Evolutionary conservation across 2,797 vertebrate species (phyloP), one percentile per base, ranked within the genome.

Genomic region (Arctocebus calabarensis): DNA sequence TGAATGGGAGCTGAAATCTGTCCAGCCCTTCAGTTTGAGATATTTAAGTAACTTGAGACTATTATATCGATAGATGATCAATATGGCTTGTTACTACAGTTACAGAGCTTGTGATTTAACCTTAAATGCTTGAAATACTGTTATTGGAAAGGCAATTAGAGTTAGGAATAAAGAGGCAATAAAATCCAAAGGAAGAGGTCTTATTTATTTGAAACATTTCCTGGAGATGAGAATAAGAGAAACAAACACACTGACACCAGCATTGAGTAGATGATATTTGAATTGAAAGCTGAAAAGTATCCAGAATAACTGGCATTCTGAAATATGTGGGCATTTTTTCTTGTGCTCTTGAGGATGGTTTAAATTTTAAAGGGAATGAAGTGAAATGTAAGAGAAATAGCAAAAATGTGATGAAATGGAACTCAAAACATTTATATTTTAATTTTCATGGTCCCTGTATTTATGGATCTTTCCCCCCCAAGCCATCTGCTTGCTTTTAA

Each of bases 401-500:
- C 71, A 93, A 97, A 89, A 89, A 86, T 88, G 87, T 94, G 93
- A 92, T 94, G 86, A 97, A 96, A 93, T 82, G 71, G 90, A 84
- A 91, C 85, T 89, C 84, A 93, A 95, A 97, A 96, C 92, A 96
- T 96, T 91, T 90, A 79, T 84, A 93, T 96, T 96, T 96, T 92
- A 94, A 97, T 96, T 96, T 94, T 78, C 70, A 95, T 94, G 92
- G 73, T 96, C 77, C 45, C 66, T 52, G 59, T 96, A 88, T 89
- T 94, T 97, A 94, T 96, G 88, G 29, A 62, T 95, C 57, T 95
- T 88, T 94, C 32, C 45, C 7, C 29, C 74, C 29, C 40, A 95
- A 96, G 91, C 94, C 91, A 92, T 96, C 92, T 96, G 95, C 85
- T 83, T 93, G 90, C 81, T 97, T 97, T 98, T 78, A 94, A 97